Evolutionary conservation across 2,113 vertebrate genomes (phyloP), one percentile per base, ranked within the genome.

Genomic region (Kobus ellipsiprymnus): DNA sequence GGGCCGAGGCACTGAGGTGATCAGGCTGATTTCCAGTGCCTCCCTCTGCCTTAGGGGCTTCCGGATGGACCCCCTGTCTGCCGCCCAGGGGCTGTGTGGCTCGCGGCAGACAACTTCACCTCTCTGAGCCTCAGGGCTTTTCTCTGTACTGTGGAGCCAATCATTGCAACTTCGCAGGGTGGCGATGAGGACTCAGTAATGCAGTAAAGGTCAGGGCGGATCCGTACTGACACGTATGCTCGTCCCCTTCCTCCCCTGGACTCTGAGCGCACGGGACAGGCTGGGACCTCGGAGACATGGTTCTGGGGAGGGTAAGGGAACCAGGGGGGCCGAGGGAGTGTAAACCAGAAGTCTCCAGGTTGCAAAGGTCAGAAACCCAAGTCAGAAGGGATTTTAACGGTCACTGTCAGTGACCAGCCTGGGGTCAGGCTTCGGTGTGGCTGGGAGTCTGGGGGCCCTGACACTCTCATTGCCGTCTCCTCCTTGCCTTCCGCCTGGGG

Each of bases 401-500:
- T 23, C 7, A 10, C 3, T 15, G 40, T 11, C 23, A 6, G 62
- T 10, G 36, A 19, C 2, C 21, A 40, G 67, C n/a, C 59, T 30
- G 10, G 77, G 8, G 40, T 23, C 54, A 50, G 25, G 19, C 67
- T 93, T 40, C 16, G 0, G 33, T 11, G 21, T 50, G 46, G 8
- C 54, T 17, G 29, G 44, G 23, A 36, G 7, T 27, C 33, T 2
- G 6, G 36, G 62, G 11, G 27, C 54, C 52, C 46, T 0, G 15
- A 13, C 2, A 1, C 60, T 44, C 19, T 21, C 6, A 2, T 25
- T 33, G 7, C 74, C 15, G 0, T 67, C 4, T 82, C 55, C 74
- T 7, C 4, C 40, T 80, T 29, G 17, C 50, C 23, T 57, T 52
- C 30, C 2, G 6, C n/a, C 30, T 8, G 13, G 82, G 44, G 7